These are phyloP conservation scores for Astreopora myriophthalma DNA, from an alignment of 64 coral and sea anemone genomes.

Conservation along the genomic window DNA sequence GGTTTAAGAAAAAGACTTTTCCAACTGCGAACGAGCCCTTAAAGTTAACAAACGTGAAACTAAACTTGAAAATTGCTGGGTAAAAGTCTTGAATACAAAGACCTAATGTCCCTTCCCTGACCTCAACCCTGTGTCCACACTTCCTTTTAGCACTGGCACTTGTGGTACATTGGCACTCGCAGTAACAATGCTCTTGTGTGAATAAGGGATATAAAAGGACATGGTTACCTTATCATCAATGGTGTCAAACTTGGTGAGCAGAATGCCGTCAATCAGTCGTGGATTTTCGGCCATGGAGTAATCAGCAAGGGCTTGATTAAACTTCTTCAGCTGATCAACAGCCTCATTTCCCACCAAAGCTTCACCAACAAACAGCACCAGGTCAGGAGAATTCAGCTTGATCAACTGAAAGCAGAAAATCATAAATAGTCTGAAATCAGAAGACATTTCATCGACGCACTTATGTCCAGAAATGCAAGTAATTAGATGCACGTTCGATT, in stretches of 20 bases:
- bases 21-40: too few relatives aligned
- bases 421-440: not conserved
- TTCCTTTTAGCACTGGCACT: too few relatives aligned
- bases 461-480: too few relatives aligned
- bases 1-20: too few relatives aligned
- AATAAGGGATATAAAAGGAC: not conserved
- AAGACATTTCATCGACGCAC: too few relatives aligned
- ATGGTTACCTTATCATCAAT: slow-evolving; percentile 95
- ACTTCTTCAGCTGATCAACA: slow-evolving; percentile 94
- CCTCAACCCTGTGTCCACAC: too few relatives aligned
- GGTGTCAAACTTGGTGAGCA: slow-evolving; percentile 95
- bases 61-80: too few relatives aligned
- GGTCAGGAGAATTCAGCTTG: slow-evolving; percentile 88
- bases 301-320: slow-evolving; percentile 97
- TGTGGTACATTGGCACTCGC: too few relatives aligned
- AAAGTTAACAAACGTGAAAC: too few relatives aligned
- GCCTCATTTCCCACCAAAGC: slow-evolving; percentile 98
- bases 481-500: too few relatives aligned
- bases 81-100: too few relatives aligned
- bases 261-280: slow-evolving; percentile 88
- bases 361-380: slow-evolving; percentile 98
- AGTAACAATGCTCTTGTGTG: not conserved
- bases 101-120: too few relatives aligned
- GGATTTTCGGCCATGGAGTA: slow-evolving; percentile 91
- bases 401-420: slow-evolving; percentile 80